Conservation (phyloP, 2,888 invertebrate genomes). For the Alentia gelatinosa region DNA sequence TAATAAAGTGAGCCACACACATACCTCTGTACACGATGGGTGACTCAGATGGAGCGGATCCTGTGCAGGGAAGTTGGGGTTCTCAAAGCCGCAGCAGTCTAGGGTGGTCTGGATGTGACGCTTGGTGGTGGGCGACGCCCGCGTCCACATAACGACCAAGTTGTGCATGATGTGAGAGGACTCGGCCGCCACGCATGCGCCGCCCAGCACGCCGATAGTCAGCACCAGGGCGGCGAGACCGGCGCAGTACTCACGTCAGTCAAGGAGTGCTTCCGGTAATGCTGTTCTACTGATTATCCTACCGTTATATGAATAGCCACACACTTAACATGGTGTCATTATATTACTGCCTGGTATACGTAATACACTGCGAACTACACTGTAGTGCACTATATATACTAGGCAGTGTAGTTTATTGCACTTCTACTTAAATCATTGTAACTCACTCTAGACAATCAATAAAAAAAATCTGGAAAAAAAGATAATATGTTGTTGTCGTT, state of each 20-base stretch:
- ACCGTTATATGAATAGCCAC: background rate
- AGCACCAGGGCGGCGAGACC: background rate
- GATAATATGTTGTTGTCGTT: too few relatives aligned
- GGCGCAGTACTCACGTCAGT: background rate
- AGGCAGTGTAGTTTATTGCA: too few relatives aligned
- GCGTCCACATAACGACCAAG: background rate
- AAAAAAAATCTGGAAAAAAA: too few relatives aligned
- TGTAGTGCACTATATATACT: too few relatives aligned
- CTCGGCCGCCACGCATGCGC: background rate
- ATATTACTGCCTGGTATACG: background rate
- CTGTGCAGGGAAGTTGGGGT: constrained; percentile 9
- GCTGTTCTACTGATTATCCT: background rate
- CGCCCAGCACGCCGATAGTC: background rate
- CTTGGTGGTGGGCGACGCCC: background rate
- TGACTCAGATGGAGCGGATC: constrained; percentile 12
- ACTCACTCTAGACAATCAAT: too few relatives aligned
- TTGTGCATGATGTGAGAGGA: constrained; percentile 5
- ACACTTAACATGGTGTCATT: background rate
- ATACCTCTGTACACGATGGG: constrained; percentile 19
- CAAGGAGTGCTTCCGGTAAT: too few relatives aligned
- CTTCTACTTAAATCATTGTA: too few relatives aligned
- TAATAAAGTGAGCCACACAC: too few relatives aligned
- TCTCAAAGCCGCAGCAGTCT: constrained; percentile 29
- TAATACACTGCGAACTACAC: too few relatives aligned
- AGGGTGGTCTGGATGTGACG: background rate